phyloP scores from a whole-genome alignment of 2,113 vertebrate species.

The Carassius auratus region DNA sequence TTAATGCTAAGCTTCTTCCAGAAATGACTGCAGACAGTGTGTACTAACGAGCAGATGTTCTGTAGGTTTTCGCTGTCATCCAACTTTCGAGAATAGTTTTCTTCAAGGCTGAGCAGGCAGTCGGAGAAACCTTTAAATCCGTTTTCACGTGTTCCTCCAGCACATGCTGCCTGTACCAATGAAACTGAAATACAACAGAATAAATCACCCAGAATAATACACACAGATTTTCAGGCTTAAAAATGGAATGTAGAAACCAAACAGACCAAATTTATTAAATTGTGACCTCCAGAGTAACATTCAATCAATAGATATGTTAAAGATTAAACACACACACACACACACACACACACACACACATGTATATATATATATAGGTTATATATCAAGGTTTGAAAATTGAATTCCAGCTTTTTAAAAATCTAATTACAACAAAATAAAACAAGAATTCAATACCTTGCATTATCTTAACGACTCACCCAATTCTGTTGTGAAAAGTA shows the following conservation, averaged over 20 bases:
- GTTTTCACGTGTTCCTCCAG: constrained; percentile 82
- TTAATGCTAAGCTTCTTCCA: background rate
- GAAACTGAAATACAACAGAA: constrained; percentile 68
- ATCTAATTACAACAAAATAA: background rate
- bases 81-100: constrained; percentile 83
- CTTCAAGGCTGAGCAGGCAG: constrained; percentile 85
- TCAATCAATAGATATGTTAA: too few relatives aligned
- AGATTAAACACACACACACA: too few relatives aligned
- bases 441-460: background rate
- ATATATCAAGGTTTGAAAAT: background rate
- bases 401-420: background rate
- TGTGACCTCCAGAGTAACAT: too few relatives aligned
- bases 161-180: constrained; percentile 80
- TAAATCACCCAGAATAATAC: background rate
- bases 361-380: too few relatives aligned
- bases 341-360: too few relatives aligned
- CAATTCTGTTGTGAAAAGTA: constrained; percentile 85
- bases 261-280: too few relatives aligned
- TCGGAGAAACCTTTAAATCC: constrained; percentile 88
- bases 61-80: constrained; percentile 84
- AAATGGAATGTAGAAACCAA: too few relatives aligned
- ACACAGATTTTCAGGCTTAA: too few relatives aligned
- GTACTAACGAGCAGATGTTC: constrained; percentile 85
- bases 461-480: constrained; percentile 71
- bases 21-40: background rate